Base-by-base conservation (phyloP, 2,113 vertebrate genomes). In the Tetraodon nigroviridis region DNA sequence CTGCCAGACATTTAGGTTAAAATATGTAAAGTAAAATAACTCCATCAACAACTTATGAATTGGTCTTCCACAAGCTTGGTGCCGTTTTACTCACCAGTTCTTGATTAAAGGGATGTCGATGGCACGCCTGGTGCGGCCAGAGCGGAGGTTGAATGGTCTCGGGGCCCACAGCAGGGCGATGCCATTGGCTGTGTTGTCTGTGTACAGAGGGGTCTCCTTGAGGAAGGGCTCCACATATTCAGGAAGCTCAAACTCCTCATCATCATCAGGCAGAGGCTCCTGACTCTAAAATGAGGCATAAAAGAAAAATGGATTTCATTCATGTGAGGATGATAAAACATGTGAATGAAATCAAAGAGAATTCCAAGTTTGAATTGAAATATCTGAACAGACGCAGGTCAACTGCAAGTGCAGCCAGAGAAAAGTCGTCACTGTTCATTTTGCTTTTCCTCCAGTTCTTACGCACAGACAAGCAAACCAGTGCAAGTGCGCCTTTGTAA, bases 91-190 rank as follows among this genome's bases (percentile, higher is more conserved):
- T 86, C 79, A 98, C 96, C 97, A 99, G 86, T 98, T 99, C 86
- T 99, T 99, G 58, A 99, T 94, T 67, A 99, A 90, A 0, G 97
- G 97, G 64, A 99, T 97, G 61, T 99, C 97, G 5, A 99, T 92
- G 63, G 97, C 96, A 32, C 97, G 91, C 17, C 97, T 90, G n/a
- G 95, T 99, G 58, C 96, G 92, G 16, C 97, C 97, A 24, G 97
- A 99, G 37, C 96, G 90, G 58, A 99, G 32, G 78, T 99, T 98
- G 84, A 99, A 99, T 17, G 97, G 97, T 13, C 97, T 91, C 0
- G 96, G 96, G 1, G 95, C 95, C 95, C 96, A 99, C 5, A 99
- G 91, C 59, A 99, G 79, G n/a, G 97, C 97, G 49, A 99, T 99
- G 66, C 97, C 96, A 10, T 99, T 99, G 73, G 97, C 97, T 17